Evolutionary conservation across 2,888 invertebrate genomes (phyloP).

Genomic region (Cataglyphis livida): DNA sequence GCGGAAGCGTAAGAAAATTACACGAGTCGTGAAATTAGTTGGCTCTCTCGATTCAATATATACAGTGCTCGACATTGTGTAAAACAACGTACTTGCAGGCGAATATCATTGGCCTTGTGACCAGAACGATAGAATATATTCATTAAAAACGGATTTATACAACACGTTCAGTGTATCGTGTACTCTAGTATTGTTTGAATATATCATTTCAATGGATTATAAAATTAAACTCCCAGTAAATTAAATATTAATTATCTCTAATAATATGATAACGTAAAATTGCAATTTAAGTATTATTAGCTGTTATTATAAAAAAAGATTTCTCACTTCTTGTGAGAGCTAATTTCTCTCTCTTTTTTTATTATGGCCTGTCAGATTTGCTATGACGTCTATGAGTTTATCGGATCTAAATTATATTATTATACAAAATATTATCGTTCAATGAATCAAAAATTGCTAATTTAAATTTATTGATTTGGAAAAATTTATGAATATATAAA

Average conservation of each 20-base stretch:
- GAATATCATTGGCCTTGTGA: neutral
- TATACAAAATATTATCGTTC: neutral
- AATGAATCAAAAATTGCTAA: neutral
- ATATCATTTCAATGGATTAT: neutral
- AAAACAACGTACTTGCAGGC: neutral
- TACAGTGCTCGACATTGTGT: neutral
- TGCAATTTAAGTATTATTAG: neutral
- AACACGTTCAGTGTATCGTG: neutral
- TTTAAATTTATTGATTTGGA: neutral
- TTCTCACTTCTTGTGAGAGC: constrained; percentile 31
- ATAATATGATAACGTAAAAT: neutral
- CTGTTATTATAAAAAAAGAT: too few species aligned
- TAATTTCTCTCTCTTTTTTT: constrained; percentile 26
- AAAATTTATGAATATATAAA: neutral
- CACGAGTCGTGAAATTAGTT: constrained; percentile 7
- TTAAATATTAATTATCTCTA: neutral
- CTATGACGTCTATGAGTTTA: neutral
- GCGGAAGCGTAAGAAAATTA: constrained; percentile 45
- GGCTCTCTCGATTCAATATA: constrained; percentile 23
- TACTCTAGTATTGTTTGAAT: neutral
- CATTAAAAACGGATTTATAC: constrained; percentile 25
- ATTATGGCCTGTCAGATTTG: constrained; percentile 18
- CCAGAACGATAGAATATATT: neutral
- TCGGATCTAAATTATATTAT: too few species aligned
- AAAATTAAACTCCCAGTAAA: neutral